phyloP scores from a whole-genome alignment of 2,113 vertebrate species.

The Typhlomys cinereus region DNA sequence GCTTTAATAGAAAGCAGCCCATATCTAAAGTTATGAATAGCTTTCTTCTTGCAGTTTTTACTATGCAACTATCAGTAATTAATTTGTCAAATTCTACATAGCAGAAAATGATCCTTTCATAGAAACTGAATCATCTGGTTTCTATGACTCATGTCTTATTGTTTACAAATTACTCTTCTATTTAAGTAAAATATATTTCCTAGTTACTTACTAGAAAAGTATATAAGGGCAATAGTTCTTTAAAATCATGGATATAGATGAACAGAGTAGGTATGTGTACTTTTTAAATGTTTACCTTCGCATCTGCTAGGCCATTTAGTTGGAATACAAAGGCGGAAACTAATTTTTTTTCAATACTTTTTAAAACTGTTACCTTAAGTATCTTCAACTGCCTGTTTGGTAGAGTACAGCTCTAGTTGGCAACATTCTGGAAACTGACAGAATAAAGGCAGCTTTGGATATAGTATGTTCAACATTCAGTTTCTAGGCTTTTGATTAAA shows the following conservation, averaged over 20 bases:
- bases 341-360: not conserved
- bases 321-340: not conserved
- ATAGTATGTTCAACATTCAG: not conserved
- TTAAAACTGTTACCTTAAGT: not conserved
- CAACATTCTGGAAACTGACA: not conserved
- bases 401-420: not conserved
- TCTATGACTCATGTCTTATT: not conserved
- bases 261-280: not conserved
- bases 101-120: not conserved
- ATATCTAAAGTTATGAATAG: not conserved
- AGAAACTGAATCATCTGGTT: not conserved
- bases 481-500: not conserved
- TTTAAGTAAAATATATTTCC: not conserved
- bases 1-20: not conserved
- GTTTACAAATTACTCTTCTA: not conserved
- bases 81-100: not conserved
- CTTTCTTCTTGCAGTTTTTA: not conserved
- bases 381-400: not conserved
- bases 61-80: not conserved
- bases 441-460: too few species aligned
- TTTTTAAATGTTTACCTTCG: not conserved
- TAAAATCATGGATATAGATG: not conserved
- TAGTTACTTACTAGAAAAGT: not conserved
- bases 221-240: not conserved
- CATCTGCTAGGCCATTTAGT: not conserved